Percentiles rank a stretch among this genome's conserved stretches.
These are phyloP conservation scores for Miniopterus natalensis DNA, from an alignment of 2,113 vertebrate genomes.

Conservation along the genomic window DNA sequence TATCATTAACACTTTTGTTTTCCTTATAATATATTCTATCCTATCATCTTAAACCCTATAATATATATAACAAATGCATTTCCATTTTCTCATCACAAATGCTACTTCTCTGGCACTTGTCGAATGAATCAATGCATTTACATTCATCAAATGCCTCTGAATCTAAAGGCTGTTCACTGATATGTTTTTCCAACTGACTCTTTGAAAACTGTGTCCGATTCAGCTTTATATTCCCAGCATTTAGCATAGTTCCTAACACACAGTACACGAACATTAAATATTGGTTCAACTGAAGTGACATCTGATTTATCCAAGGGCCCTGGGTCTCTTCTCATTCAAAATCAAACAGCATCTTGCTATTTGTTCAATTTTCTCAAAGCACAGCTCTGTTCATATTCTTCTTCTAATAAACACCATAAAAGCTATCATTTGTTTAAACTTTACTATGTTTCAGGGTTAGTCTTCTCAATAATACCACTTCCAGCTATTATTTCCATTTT, in stretches of 20 bases:
- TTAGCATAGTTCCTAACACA: not conserved
- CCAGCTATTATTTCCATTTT: slow-evolving; percentile 1
- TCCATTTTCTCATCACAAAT: not conserved
- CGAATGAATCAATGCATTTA: not conserved
- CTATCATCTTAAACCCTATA: not conserved
- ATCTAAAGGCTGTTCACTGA: not conserved
- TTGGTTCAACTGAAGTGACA: not conserved
- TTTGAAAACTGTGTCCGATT: not conserved
- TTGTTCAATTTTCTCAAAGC: slow-evolving; percentile 64
- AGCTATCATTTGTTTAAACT: not conserved
- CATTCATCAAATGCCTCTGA: not conserved
- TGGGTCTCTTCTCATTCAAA: not conserved
- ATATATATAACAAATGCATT: not conserved
- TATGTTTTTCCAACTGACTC: not conserved
- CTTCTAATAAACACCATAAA: not conserved
- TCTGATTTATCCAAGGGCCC: not conserved
- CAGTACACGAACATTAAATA: not conserved
- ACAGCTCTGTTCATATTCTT: not conserved
- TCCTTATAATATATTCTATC: not conserved
- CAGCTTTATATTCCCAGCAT: not conserved
- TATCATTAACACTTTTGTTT: not conserved
- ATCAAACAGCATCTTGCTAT: not conserved
- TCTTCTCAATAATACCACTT: not conserved
- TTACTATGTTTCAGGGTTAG: not conserved
- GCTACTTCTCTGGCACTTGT: not conserved